Percentiles rank a stretch among this genome's conserved stretches.
Conservation (phyloP, 2,888 invertebrate genomes). For the Dasysyrphus tricinctus region DNA sequence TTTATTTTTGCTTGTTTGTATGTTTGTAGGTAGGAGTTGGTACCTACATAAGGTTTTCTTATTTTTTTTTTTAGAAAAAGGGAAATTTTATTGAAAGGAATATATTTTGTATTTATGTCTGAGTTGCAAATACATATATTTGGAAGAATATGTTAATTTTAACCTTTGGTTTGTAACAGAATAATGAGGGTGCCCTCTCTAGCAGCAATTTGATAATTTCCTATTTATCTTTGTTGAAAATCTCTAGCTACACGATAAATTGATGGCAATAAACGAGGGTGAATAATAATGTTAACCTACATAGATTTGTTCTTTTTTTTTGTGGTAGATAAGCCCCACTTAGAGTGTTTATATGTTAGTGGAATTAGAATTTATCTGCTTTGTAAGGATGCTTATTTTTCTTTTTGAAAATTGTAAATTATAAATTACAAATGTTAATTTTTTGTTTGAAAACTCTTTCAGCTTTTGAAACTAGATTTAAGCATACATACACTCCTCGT, state of each 20-base stretch:
- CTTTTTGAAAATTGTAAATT: too few species aligned
- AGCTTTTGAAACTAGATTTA: too few species aligned
- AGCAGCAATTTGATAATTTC: constrained; percentile 44
- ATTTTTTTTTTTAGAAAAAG: not conserved
- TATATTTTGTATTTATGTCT: constrained; percentile 58
- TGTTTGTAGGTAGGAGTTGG: too few species aligned
- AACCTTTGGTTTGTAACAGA: constrained; percentile 42
- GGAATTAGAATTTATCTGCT: not conserved
- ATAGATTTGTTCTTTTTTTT: constrained; percentile 9
- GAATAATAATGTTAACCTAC: constrained; percentile 9
- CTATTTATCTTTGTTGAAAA: constrained; percentile 23
- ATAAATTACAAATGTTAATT: too few species aligned
- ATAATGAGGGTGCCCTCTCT: constrained; percentile 41
- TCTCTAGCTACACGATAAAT: constrained; percentile 28
- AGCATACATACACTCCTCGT: too few species aligned
- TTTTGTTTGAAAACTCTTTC: too few species aligned
- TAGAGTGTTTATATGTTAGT: not conserved
- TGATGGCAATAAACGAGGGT: constrained; percentile 37
- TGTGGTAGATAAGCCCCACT: constrained; percentile 9
- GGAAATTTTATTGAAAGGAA: constrained; percentile 38
- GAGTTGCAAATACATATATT: constrained; percentile 5
- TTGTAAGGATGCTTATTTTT: too few species aligned
- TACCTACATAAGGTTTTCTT: not conserved
- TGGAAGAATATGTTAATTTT: constrained; percentile 53
- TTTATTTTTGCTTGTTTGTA: not conserved